Percentiles rank a stretch among this genome's conserved stretches.
These are phyloP conservation scores for Agonum fuliginosum DNA, from an alignment of 2,888 invertebrate species.

Conservation along the genomic window DNA sequence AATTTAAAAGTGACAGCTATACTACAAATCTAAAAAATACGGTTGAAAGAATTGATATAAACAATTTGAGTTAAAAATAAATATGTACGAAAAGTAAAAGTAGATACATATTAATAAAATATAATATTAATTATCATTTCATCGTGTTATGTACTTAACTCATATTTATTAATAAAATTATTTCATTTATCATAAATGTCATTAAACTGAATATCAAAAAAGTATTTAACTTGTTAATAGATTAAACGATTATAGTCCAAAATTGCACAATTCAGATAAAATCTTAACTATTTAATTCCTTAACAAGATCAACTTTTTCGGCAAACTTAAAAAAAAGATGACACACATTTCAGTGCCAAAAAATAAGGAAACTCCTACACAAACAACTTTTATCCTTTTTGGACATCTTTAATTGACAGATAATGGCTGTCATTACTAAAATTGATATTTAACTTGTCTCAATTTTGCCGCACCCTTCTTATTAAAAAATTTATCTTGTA, in stretches of 20 bases:
- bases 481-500: constrained; percentile 49
- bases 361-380: constrained; percentile 35
- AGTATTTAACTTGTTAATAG: background rate
- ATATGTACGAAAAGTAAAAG: constrained; percentile 8
- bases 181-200: background rate
- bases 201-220: background rate
- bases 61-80: background rate
- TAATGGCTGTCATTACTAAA: constrained; percentile 30
- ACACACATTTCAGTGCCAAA: background rate
- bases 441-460: constrained; percentile 26
- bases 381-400: constrained; percentile 7
- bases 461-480: constrained; percentile 31
- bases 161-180: constrained; percentile 1
- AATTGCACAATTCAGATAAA: constrained; percentile 5
- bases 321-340: background rate
- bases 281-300: background rate
- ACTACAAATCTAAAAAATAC: too few species aligned
- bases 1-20: too few species aligned
- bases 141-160: constrained; percentile 5
- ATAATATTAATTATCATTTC: background rate
- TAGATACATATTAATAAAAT: background rate
- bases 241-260: too few species aligned
- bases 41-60: too few species aligned
- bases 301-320: background rate
- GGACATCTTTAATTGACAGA: constrained; percentile 20